A percentile compares a stretch with the other conserved stretches of the same genome.
Evolutionary conservation across 2,888 invertebrate genomes (phyloP).

Genomic region (Calameuta filiformis): DNA sequence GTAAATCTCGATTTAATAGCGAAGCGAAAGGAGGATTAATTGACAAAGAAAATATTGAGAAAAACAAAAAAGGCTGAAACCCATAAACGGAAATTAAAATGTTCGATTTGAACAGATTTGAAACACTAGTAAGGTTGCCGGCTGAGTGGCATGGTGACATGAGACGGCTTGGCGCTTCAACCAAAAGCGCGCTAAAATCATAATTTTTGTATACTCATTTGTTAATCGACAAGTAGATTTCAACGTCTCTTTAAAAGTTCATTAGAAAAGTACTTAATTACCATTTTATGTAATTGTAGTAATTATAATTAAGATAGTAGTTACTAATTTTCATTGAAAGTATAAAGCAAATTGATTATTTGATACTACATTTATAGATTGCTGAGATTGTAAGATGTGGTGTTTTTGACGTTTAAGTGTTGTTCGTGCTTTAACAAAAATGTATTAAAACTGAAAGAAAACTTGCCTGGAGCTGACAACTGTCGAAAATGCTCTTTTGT

Average conservation of each 20-base stretch:
- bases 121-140: background rate
- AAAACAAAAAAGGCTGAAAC: background rate
- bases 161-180: background rate
- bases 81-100: background rate
- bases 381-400: background rate
- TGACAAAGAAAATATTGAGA: background rate
- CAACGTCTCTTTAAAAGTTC: background rate
- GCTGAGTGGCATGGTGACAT: background rate
- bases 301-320: background rate
- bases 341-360: background rate
- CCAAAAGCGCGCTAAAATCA: conserved; percentile 9
- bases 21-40: background rate
- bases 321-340: background rate
- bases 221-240: background rate
- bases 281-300: background rate
- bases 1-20: background rate
- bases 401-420: background rate
- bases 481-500: conserved; percentile 33
- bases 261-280: background rate
- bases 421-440: background rate
- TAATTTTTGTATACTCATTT: background rate
- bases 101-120: background rate
- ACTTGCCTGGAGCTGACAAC: background rate
- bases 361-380: background rate
- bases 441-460: background rate